phyloP scores from a whole-genome alignment of 2,113 vertebrate species.

The Turdus rufiventris region DNA sequence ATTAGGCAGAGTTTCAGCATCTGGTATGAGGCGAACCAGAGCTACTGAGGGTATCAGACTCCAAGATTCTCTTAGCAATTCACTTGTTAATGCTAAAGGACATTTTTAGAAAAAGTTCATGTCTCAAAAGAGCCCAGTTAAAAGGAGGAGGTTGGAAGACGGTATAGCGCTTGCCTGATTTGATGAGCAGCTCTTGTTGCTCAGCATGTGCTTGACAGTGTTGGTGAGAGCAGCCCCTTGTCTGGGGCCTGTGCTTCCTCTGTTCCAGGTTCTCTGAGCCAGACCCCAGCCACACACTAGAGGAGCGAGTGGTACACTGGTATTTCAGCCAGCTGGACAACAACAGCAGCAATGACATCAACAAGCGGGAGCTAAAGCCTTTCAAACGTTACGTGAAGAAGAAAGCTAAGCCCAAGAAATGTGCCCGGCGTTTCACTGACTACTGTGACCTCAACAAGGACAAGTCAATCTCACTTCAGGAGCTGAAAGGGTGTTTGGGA shows the following conservation, averaged over 20 bases:
- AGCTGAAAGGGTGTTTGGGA: conserved; percentile 96
- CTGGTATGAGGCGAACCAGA: not conserved
- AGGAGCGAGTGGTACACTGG: conserved; percentile 96
- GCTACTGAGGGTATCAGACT: not conserved
- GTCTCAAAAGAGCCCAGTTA: not conserved
- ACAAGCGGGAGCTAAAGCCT: conserved; percentile 94
- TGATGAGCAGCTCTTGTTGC: not conserved
- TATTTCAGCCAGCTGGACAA: conserved; percentile 96
- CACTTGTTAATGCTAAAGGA: not conserved
- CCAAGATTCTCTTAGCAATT: not conserved
- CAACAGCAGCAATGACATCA: conserved; percentile 92
- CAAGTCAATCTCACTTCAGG: conserved; percentile 89
- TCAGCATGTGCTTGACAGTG: not conserved
- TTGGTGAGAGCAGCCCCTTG: not conserved
- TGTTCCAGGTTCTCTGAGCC: conserved; percentile 90
- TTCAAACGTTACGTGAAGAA: conserved; percentile 97
- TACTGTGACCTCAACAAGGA: conserved; percentile 98
- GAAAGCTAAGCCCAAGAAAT: conserved; percentile 98
- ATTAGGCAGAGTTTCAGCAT: not conserved
- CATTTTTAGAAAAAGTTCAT: not conserved
- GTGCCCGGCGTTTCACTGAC: conserved; percentile 91
- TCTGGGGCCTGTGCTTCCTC: not conserved
- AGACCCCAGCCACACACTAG: conserved; percentile 93
- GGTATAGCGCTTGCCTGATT: not conserved
- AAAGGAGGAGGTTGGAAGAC: not conserved